Conservation (phyloP, 2,888 invertebrate species). For the Lamellibrachia satsuma region DNA sequence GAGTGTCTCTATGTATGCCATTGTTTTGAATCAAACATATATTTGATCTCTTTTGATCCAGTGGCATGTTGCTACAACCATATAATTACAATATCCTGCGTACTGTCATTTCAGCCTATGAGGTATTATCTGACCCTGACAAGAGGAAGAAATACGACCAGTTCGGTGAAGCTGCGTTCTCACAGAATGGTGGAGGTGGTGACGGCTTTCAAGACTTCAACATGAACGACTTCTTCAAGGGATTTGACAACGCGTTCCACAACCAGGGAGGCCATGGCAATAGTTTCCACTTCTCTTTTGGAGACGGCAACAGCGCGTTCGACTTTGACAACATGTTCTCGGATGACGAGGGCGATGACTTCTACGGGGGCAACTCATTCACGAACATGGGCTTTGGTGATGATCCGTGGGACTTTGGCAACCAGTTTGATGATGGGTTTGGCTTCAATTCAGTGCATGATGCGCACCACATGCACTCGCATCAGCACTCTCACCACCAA, state of each 20-base stretch:
- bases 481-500: conserved; percentile 20
- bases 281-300: conserved; percentile 39
- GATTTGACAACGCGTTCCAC: conserved; percentile 56
- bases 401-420: conserved; percentile 28
- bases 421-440: conserved; percentile 24
- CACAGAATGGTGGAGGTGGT: conserved; percentile 44
- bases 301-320: conserved; percentile 47
- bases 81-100: neutral
- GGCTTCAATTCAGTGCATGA: conserved; percentile 35
- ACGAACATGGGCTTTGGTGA: conserved; percentile 37
- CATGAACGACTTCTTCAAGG: conserved; percentile 61
- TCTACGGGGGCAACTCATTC: conserved; percentile 28
- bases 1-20: neutral
- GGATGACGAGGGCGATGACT: conserved; percentile 52
- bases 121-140: conserved; percentile 66
- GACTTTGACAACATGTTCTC: conserved; percentile 63
- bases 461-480: conserved; percentile 25
- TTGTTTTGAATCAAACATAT: neutral
- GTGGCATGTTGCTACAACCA: neutral
- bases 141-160: conserved; percentile 66
- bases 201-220: conserved; percentile 56
- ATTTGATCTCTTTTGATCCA: neutral
- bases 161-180: conserved; percentile 63
- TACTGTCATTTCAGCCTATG: conserved; percentile 65
- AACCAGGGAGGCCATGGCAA: conserved; percentile 43